These are phyloP conservation scores for Uropsilus gracilis DNA, from an alignment of 2,113 vertebrate species.

Conservation along the genomic window DNA sequence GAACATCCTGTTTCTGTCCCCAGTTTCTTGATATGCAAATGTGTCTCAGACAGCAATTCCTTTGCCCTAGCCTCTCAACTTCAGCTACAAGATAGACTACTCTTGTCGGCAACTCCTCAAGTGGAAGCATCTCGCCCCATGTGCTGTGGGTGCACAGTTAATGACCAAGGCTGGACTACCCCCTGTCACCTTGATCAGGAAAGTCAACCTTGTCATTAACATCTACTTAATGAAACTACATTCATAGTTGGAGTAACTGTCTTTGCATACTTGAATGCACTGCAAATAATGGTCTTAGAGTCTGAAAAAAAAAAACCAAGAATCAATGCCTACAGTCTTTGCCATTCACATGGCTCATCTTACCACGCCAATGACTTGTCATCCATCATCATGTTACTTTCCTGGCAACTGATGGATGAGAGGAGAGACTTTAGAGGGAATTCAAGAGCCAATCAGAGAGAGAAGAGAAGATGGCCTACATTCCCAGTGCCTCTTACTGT, in stretches of 20 bases:
- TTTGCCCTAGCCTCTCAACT: not conserved
- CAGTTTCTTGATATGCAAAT: fast-evolving
- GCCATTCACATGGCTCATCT: not conserved
- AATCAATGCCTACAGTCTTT: not conserved
- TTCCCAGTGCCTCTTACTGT: not conserved
- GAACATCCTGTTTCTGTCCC: not conserved
- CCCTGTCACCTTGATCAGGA: not conserved
- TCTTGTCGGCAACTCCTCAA: not conserved
- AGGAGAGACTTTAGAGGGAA: slow-evolving; percentile 31
- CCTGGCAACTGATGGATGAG: not conserved
- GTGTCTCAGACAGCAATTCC: not conserved
- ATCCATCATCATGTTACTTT: slow-evolving; percentile 8
- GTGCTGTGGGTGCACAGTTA: not conserved
- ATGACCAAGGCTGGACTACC: not conserved
- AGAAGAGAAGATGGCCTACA: not conserved
- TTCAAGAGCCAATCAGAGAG: not conserved
- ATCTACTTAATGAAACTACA: not conserved
- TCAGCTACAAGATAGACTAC: not conserved
- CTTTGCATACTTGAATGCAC: not conserved
- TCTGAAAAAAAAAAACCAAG: not conserved
- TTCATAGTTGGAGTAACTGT: not conserved
- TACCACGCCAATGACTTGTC: not conserved
- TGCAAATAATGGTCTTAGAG: not conserved
- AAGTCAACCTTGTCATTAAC: not conserved
- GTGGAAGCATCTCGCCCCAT: not conserved